Evolutionary conservation across 2,113 vertebrate species (phyloP).

Genomic region (Syngnathus scovelli): DNA sequence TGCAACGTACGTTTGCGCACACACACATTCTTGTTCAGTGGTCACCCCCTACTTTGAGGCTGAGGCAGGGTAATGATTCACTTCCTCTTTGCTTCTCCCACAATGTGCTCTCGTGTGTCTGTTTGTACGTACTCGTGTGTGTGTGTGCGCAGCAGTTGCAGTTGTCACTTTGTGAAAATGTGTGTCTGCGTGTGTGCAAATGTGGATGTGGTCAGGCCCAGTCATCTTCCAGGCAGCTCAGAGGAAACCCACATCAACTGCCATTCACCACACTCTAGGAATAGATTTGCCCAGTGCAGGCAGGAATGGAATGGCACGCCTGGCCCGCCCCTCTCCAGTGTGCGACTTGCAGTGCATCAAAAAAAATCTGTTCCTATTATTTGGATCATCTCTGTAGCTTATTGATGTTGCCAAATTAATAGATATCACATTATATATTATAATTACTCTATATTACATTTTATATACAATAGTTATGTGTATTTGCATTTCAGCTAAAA

Average conservation of each 20-base stretch:
- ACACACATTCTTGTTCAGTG: conserved; percentile 23
- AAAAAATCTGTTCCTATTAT: background rate
- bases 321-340: conserved; percentile 41
- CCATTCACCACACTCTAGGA: conserved; percentile 76
- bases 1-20: conserved; percentile 34
- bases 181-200: conserved; percentile 40
- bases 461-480: too few relatives aligned
- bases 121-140: conserved; percentile 2
- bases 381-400: background rate
- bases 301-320: conserved; percentile 64
- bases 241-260: conserved; percentile 99
- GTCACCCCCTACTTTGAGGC: conserved; percentile 57
- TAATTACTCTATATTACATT: too few relatives aligned
- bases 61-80: conserved; percentile 79
- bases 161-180: conserved; percentile 44
- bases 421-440: too few relatives aligned
- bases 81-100: conserved; percentile 80
- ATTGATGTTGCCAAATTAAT: background rate
- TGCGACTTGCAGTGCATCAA: conserved; percentile 30
- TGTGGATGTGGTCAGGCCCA: conserved; percentile 95
- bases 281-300: conserved; percentile 59
- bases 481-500: background rate
- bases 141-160: conserved; percentile 14
- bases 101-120: conserved; percentile 19
- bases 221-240: conserved; percentile 95